Evolutionary conservation across 2,888 invertebrate genomes (phyloP).

Genomic region (Nomada hirtipes): DNA sequence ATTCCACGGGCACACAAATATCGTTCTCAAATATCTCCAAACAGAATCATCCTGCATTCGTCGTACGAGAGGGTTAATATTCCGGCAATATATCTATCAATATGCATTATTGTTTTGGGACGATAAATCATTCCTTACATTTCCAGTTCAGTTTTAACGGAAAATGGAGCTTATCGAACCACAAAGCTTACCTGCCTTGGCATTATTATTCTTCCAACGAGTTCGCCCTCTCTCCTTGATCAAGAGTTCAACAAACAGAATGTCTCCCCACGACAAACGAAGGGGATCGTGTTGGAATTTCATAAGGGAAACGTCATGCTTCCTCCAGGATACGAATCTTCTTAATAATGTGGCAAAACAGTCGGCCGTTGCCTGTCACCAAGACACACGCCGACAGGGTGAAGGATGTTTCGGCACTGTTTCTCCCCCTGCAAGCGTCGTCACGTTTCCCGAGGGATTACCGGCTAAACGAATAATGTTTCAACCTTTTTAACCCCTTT

Average conservation of each 20-base stretch:
- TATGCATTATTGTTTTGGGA: too few relatives aligned
- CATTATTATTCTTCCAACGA: too few relatives aligned
- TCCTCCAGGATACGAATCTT: conserved; percentile 3
- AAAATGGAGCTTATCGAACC: too few relatives aligned
- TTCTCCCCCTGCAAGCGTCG: conserved; percentile 52
- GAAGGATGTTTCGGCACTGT: conserved; percentile 64
- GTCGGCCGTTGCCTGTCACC: conserved; percentile 58
- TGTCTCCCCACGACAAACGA: not conserved
- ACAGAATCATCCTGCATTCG: too few relatives aligned
- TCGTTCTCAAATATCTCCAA: not conserved
- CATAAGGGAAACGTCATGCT: conserved; percentile 3
- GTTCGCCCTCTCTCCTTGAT: too few relatives aligned
- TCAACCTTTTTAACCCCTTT: conserved; percentile 29
- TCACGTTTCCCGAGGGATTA: conserved; percentile 58
- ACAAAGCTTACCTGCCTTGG: too few relatives aligned
- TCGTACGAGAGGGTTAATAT: too few relatives aligned
- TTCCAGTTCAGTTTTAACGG: too few relatives aligned
- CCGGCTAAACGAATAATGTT: conserved; percentile 60
- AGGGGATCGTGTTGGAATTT: conserved; percentile 6
- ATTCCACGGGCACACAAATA: conserved; percentile 26
- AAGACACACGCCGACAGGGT: conserved; percentile 60
- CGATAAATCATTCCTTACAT: too few relatives aligned
- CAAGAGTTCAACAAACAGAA: not conserved
- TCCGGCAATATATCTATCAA: too few relatives aligned
- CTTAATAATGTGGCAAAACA: conserved; percentile 67